Base-by-base conservation (phyloP, 2,113 vertebrate species). In the Gnathonemus echidnorhynchus region DNA sequence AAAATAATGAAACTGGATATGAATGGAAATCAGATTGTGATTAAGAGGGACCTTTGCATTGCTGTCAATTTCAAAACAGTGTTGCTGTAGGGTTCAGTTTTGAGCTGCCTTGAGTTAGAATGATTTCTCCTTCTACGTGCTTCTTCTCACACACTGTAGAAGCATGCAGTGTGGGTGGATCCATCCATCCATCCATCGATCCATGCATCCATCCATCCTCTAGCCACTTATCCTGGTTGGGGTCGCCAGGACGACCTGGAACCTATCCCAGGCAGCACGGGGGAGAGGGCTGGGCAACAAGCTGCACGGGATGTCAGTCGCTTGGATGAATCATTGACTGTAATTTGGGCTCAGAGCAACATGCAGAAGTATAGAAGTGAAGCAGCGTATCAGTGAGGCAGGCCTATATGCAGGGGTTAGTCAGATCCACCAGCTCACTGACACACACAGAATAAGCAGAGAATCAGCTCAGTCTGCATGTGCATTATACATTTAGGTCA, bases 401-500 rank as follows among this genome's bases (percentile, higher is more conserved):
- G 35, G 70, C 4, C 70, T 77, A 15, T 7, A 42, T 80, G 35
- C 39, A 7, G 74, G 35, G 31, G 70, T 6, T 3, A 80, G 74
- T 42, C 74, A 39, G 35, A 42, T 80, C 31, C 74, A 19, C 13
- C 17, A 11, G 15, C 35, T 80, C 74, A 80, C 74, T 80, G 74
- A 80, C 31, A 80, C 74, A 17, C 35, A 42, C 74, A 80, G 17
- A 42, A 80, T 39, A 80, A 42, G n/a, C 74, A 42, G 74, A 42
- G 74, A 39, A 42, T 7, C 3, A 3, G 31, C 74, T 80, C 74
- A 6, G 74, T 13, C 74, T 17, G 74, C 74, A 80, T 80, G 74
- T 42, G 35, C 74, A 80, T 80, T 88, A 53, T 53, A 53, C 87
- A 88, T 83, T 45, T 83, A 83, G 42, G 77, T 83, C 77, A 85